phyloP scores from a whole-genome alignment of 2,797 vertebrate genomes.

The Catharus ustulatus region DNA sequence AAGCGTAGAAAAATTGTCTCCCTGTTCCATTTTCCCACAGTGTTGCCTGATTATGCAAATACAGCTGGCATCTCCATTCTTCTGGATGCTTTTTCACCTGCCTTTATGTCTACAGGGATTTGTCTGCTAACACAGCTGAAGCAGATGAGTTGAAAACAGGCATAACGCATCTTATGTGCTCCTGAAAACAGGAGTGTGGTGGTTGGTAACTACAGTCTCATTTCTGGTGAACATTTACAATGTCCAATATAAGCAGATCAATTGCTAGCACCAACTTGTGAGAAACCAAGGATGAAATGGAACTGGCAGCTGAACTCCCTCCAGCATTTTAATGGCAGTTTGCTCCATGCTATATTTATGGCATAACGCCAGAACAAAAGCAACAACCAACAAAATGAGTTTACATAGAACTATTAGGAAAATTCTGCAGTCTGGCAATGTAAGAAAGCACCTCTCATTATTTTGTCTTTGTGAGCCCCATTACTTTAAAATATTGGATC shows the following conservation, averaged over 20 bases:
- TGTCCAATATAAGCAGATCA: neutral
- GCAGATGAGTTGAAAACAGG: neutral
- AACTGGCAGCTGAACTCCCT: neutral
- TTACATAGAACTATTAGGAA: neutral
- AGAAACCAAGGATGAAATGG: neutral
- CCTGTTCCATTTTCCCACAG: neutral
- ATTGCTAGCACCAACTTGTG: neutral
- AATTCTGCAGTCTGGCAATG: neutral
- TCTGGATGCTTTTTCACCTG: neutral
- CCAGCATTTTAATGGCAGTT: neutral
- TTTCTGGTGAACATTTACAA: neutral
- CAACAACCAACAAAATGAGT: neutral
- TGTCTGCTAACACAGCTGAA: neutral
- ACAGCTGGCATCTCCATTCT: neutral
- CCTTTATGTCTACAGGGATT: neutral
- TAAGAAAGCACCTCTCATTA: neutral
- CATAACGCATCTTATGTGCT: neutral
- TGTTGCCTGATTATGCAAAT: neutral
- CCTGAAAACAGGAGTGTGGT: neutral
- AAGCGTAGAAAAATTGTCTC: neutral
- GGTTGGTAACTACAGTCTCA: neutral
- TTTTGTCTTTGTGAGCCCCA: neutral
- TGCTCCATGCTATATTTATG: neutral
- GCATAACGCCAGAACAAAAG: neutral
- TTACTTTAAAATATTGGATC: neutral